A percentile compares a stretch with the other conserved stretches of the same genome.
Evolutionary conservation across 2,888 invertebrate genomes (phyloP).

Genomic region (Xanthorhoe designata): DNA sequence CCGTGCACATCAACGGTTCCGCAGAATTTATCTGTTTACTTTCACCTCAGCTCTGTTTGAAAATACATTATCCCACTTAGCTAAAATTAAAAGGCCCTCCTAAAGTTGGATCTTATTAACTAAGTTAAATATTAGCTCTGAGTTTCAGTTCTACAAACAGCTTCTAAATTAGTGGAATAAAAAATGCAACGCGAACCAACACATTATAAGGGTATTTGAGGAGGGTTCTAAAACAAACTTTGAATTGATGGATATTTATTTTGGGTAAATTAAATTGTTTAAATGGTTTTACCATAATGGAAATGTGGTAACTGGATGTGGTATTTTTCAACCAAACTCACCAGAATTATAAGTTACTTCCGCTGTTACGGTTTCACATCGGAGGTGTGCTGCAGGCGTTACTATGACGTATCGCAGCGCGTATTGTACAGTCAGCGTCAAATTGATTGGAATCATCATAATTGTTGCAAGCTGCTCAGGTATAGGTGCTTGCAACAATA

Average conservation of each 20-base stretch:
- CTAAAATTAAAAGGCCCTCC: slow-evolving; percentile 21
- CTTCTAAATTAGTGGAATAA: slow-evolving; percentile 23
- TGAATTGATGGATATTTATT: neutral
- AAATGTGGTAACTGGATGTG: neutral
- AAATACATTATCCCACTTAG: slow-evolving; percentile 1
- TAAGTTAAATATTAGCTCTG: slow-evolving; percentile 27
- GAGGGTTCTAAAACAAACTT: neutral
- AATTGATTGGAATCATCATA: too few species aligned
- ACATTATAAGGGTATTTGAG: neutral
- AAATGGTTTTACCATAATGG: neutral
- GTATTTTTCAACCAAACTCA: too few species aligned
- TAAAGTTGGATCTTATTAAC: slow-evolving; percentile 20
- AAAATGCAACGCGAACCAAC: slow-evolving; percentile 25
- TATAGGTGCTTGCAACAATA: too few species aligned
- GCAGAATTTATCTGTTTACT: neutral
- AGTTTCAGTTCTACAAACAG: slow-evolving; percentile 14
- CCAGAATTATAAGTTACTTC: too few species aligned
- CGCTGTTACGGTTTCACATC: too few species aligned
- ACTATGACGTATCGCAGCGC: too few species aligned
- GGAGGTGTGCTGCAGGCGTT: too few species aligned
- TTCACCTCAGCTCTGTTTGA: neutral
- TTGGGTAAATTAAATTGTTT: neutral
- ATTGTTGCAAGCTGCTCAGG: too few species aligned
- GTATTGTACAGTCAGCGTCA: too few species aligned
- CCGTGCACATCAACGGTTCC: neutral